phyloP scores from a whole-genome alignment of 2,113 vertebrate species.

The Polypterus bichir region DNA sequence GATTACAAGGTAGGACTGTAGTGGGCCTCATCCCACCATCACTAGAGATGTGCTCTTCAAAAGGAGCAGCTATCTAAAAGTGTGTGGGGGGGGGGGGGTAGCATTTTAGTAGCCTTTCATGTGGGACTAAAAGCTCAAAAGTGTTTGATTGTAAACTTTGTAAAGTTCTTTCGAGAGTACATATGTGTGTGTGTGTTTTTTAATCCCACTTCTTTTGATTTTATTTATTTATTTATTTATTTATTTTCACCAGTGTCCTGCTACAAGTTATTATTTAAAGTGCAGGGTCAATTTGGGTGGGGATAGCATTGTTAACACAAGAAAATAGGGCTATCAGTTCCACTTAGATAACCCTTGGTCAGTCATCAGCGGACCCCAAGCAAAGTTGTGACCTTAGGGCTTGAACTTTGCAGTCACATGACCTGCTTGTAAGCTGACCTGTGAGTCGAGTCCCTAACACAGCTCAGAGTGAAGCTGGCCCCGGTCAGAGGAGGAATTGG shows the following conservation, averaged over 20 bases:
- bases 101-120: slow-evolving; percentile 12
- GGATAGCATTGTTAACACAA: slow-evolving; percentile 49
- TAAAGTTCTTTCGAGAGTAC: too few species aligned
- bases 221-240: too few species aligned
- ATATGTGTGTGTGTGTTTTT: too few species aligned
- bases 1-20: too few species aligned
- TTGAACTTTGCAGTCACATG: slow-evolving; percentile 87
- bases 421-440: slow-evolving; percentile 82
- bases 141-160: too few species aligned
- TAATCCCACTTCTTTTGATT: too few species aligned
- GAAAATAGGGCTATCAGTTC: slow-evolving; percentile 76
- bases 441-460: slow-evolving; percentile 45
- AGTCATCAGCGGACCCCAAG: slow-evolving; percentile 64
- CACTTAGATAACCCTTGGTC: slow-evolving; percentile 79
- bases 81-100: neutral
- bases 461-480: slow-evolving; percentile 55
- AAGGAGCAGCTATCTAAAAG: too few species aligned
- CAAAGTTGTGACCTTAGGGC: slow-evolving; percentile 76
- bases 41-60: too few species aligned
- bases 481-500: slow-evolving; percentile 20
- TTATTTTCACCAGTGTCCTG: slow-evolving; percentile 25
- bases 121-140: too few species aligned
- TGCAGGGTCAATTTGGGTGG: slow-evolving; percentile 38
- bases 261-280: slow-evolving; percentile 25
- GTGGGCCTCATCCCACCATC: too few species aligned